Evolutionary conservation across 2,113 vertebrate genomes (phyloP).

Genomic region (Octodon degus): DNA sequence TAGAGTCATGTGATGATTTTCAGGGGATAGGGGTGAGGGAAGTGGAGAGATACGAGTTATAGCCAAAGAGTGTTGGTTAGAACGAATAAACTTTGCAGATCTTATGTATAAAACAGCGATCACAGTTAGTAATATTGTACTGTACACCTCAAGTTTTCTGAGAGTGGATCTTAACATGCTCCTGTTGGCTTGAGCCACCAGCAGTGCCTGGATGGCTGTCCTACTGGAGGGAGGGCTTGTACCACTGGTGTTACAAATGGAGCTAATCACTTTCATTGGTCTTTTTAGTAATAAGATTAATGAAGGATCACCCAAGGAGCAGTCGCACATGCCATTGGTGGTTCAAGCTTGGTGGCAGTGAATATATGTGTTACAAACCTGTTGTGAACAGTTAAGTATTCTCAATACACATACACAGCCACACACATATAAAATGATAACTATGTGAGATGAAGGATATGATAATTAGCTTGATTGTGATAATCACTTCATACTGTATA

Average conservation of each 20-base stretch:
- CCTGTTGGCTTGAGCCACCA: neutral
- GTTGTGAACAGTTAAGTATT: neutral
- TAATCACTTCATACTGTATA: neutral
- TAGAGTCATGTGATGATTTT: neutral
- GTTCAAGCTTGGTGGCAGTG: neutral
- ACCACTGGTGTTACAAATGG: neutral
- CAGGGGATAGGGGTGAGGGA: neutral
- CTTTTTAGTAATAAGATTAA: neutral
- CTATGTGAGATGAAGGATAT: neutral
- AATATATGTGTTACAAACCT: neutral
- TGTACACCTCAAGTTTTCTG: neutral
- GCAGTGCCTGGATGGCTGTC: neutral
- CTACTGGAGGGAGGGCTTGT: neutral
- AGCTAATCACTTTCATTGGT: neutral
- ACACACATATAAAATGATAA: neutral
- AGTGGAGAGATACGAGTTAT: no score
- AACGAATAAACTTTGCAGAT: neutral
- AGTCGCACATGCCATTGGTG: neutral
- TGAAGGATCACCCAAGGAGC: neutral
- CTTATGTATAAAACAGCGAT: no score
- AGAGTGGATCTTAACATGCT: neutral
- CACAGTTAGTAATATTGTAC: neutral
- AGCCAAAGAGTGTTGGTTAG: neutral
- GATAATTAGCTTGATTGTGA: neutral
- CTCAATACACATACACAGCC: neutral